These are phyloP conservation scores for Carassius auratus DNA, from an alignment of 2,113 vertebrate species.

Conservation along the genomic window DNA sequence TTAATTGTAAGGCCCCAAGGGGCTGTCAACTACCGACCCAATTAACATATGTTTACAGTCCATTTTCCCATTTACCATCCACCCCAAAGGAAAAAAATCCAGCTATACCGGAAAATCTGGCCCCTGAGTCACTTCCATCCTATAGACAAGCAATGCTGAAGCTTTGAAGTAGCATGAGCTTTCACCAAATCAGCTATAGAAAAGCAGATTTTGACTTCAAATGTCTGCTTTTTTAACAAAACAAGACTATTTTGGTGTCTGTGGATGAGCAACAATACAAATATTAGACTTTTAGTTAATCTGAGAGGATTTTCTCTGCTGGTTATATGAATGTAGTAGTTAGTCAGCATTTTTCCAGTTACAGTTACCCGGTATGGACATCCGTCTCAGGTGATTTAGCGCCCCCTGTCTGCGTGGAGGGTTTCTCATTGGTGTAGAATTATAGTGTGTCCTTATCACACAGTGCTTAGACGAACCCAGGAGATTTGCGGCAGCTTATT, in stretches of 20 bases:
- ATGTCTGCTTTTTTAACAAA: background rate
- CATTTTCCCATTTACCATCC: background rate
- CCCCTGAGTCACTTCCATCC: background rate
- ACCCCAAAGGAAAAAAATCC: background rate
- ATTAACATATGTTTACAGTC: background rate
- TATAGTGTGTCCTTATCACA: background rate
- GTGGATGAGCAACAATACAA: background rate
- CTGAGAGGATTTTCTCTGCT: background rate
- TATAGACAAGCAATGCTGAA: background rate
- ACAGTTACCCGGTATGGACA: background rate
- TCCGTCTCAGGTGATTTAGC: background rate
- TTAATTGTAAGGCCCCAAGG: background rate
- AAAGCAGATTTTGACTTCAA: background rate
- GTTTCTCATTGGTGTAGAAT: background rate
- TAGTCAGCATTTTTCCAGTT: background rate
- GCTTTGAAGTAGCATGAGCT: background rate
- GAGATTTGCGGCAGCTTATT: conserved; percentile 78
- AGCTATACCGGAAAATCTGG: background rate
- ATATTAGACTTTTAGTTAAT: background rate
- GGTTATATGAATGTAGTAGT: background rate
- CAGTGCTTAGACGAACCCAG: conserved; percentile 57
- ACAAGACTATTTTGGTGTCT: background rate
- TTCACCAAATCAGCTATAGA: background rate
- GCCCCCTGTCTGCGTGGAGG: background rate
- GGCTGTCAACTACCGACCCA: background rate